A percentile compares a stretch with the other conserved stretches of the same genome.
These are phyloP conservation scores for Acanthurus tractus DNA, from an alignment of 2,797 vertebrate genomes.

Conservation along the genomic window DNA sequence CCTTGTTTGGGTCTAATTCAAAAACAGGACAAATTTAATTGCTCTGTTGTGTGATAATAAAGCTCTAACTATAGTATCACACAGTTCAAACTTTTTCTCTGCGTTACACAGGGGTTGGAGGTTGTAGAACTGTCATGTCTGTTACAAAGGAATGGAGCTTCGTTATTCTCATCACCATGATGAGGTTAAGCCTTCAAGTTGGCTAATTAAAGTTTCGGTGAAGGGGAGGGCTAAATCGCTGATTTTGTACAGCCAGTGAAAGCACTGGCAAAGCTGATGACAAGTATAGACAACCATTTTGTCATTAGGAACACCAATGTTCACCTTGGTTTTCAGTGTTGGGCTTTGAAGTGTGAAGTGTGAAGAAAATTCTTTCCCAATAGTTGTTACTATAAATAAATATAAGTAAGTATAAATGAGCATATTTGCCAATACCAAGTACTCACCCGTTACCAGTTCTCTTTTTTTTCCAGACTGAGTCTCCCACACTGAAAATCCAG, in stretches of 20 bases:
- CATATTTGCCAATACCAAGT: too few relatives aligned
- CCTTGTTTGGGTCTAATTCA: constrained; percentile 51
- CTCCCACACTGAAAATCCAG: too few relatives aligned
- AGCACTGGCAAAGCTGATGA: not conserved
- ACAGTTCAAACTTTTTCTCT: constrained; percentile 17
- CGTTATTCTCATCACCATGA: not conserved
- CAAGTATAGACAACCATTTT: not conserved
- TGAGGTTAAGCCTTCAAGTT: not conserved
- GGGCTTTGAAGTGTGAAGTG: too few relatives aligned
- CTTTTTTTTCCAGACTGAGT: not conserved
- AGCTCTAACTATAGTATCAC: constrained; percentile 9
- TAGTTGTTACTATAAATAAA: too few relatives aligned
- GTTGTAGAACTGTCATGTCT: not conserved
- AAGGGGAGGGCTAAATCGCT: not conserved
- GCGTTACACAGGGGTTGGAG: not conserved
- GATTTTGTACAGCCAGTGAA: not conserved
- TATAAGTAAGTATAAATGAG: too few relatives aligned
- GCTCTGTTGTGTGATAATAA: constrained; percentile 38
- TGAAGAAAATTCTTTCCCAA: too few relatives aligned
- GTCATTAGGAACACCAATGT: not conserved
- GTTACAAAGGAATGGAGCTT: not conserved
- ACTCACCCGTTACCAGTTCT: not conserved
- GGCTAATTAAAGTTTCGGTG: not conserved
- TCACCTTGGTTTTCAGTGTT: not conserved
- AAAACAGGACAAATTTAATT: constrained; percentile 60